phyloP scores from a whole-genome alignment of 2,888 invertebrate species.

The Agelastica alni region DNA sequence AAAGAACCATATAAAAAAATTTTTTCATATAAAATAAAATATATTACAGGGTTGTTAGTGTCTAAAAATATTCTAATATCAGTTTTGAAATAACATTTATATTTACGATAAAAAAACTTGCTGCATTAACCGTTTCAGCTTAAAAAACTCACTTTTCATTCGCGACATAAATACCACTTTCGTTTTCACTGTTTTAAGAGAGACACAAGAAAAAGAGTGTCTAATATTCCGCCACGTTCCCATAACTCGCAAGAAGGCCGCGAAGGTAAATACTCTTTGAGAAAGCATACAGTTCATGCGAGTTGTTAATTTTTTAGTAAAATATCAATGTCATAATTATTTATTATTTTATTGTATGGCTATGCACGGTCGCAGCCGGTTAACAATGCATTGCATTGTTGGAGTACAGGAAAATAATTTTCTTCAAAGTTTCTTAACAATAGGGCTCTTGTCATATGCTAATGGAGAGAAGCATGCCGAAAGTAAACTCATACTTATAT shows the following conservation, averaged over 20 bases:
- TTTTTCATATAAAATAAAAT: too few relatives aligned
- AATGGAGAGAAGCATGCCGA: conserved; percentile 46
- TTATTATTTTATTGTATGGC: conserved; percentile 53
- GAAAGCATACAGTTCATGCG: conserved; percentile 8
- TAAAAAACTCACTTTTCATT: too few relatives aligned
- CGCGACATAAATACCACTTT: too few relatives aligned
- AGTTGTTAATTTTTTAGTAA: conserved; percentile 43
- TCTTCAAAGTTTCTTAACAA: conserved; percentile 44
- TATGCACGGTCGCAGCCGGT: conserved; percentile 47
- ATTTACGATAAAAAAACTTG: too few relatives aligned
- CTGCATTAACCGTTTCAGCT: too few relatives aligned
- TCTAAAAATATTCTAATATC: too few relatives aligned
- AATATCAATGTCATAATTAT: conserved; percentile 47
- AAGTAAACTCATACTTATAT: conserved; percentile 32
- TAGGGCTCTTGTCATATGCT: conserved; percentile 54
- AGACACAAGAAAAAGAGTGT: conserved; percentile 3
- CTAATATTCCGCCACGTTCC: not conserved
- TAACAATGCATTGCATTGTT: conserved; percentile 54
- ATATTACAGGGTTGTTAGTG: too few relatives aligned
- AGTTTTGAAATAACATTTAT: too few relatives aligned
- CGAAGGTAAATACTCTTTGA: conserved; percentile 1
- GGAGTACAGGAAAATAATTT: conserved; percentile 54
- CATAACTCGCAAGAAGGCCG: not conserved
- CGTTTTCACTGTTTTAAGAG: not conserved
- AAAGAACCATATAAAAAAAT: too few relatives aligned